A percentile compares a stretch with the other conserved stretches of the same genome.
Evolutionary conservation across 2,888 invertebrate species (phyloP).

Genomic region (Nesidiocoris tenuis): DNA sequence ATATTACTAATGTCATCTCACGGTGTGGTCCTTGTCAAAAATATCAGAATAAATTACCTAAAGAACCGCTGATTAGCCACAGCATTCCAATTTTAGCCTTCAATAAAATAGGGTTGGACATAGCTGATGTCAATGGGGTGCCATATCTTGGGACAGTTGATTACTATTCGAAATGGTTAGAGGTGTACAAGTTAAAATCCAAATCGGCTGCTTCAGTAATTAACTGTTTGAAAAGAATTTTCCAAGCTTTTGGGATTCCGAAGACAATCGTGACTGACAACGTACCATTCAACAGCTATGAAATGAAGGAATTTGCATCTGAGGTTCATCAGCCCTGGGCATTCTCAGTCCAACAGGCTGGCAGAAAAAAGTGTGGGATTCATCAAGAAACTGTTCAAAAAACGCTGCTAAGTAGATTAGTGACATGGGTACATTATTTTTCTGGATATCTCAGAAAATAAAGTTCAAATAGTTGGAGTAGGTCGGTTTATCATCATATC

Average conservation of each 20-base stretch:
- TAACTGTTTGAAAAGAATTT: not conserved
- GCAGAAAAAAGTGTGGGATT: not conserved
- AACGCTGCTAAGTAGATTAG: no score
- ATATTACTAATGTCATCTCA: no score
- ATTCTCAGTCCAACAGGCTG: conserved; percentile 4
- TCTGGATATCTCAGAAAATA: no score
- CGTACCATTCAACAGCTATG: not conserved
- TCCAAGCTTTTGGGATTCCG: not conserved
- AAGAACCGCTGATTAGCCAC: conserved; percentile 1
- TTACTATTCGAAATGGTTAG: conserved; percentile 12
- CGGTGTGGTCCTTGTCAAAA: conserved; percentile 1
- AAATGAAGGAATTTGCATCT: not conserved
- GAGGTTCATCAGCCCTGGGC: conserved; percentile 4
- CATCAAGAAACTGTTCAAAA: not conserved
- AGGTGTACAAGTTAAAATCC: not conserved
- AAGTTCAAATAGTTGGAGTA: no score
- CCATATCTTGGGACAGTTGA: not conserved
- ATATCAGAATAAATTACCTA: not conserved
- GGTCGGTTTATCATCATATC: no score
- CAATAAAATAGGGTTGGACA: conserved; percentile 10
- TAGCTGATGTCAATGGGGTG: not conserved
- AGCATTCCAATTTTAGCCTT: not conserved
- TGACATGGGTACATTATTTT: no score
- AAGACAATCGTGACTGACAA: not conserved
- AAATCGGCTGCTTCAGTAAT: not conserved